Conservation (phyloP, 2,797 vertebrate species). For the Dicrostonyx torquatus region DNA sequence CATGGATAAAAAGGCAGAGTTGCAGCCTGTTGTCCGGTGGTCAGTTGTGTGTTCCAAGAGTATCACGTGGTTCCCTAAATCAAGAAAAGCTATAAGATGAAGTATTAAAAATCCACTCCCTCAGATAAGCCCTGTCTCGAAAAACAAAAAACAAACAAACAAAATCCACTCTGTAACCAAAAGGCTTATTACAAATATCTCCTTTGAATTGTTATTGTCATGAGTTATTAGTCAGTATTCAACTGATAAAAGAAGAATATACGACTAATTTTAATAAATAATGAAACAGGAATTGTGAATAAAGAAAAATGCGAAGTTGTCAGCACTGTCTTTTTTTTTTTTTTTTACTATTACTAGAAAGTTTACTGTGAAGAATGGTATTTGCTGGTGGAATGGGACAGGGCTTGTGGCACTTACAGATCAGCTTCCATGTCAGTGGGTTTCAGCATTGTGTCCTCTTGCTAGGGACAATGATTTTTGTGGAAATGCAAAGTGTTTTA, state of each 20-base stretch:
- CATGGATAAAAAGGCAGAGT: too few relatives aligned
- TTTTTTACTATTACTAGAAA: conserved; percentile 12
- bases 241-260: not conserved
- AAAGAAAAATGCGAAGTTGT: not conserved
- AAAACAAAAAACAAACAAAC: too few relatives aligned
- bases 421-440: not conserved
- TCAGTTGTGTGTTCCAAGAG: not conserved
- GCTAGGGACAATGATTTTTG: not conserved
- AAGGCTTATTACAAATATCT: not conserved
- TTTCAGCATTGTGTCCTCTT: not conserved
- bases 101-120: not conserved
- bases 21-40: too few relatives aligned
- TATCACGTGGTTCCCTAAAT: not conserved
- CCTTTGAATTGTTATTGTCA: not conserved
- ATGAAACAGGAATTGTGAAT: not conserved
- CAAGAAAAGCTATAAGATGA: not conserved
- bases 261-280: not conserved
- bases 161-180: not conserved
- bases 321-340: not conserved
- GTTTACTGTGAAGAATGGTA: not conserved
- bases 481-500: not conserved
- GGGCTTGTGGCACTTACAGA: not conserved
- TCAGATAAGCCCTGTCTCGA: too few relatives aligned
- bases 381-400: not conserved
- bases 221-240: conserved; percentile 7